Evolutionary conservation across 1,140 invertebrate species (phyloP).

Genomic region (Cepaea nemoralis): DNA sequence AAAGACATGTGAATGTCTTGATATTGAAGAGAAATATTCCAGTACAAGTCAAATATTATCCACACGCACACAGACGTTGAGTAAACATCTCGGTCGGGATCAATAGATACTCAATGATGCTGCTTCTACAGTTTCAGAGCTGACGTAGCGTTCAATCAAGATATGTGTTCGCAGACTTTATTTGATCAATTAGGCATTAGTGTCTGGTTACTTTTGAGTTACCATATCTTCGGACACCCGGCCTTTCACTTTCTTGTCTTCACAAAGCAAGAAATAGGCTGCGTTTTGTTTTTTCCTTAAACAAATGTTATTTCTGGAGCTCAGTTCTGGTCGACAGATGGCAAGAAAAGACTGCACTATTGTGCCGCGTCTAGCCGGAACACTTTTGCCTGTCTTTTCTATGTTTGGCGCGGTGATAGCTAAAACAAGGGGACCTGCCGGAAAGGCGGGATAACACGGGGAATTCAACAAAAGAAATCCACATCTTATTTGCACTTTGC

Average conservation of each 20-base stretch:
- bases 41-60: not conserved
- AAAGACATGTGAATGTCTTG: no score
- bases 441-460: not conserved
- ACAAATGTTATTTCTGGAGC: not conserved
- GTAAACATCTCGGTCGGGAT: not conserved
- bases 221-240: not conserved
- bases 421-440: slow-evolving; percentile 6
- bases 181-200: not conserved
- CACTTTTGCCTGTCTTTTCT: slow-evolving; percentile 2
- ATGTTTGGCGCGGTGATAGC: not conserved
- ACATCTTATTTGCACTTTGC: not conserved
- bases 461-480: slow-evolving; percentile 5
- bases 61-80: not conserved
- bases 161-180: not conserved
- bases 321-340: slow-evolving; percentile 12
- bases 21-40: not conserved
- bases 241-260: slow-evolving; percentile 9
- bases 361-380: not conserved
- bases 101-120: not conserved
- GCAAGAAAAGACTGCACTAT: not conserved
- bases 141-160: not conserved
- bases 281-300: slow-evolving; percentile 1
- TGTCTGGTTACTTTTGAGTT: not conserved
- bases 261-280: not conserved
- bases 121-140: not conserved